phyloP scores from a whole-genome alignment of 2,797 vertebrate genomes.

The Hydrophis major region DNA sequence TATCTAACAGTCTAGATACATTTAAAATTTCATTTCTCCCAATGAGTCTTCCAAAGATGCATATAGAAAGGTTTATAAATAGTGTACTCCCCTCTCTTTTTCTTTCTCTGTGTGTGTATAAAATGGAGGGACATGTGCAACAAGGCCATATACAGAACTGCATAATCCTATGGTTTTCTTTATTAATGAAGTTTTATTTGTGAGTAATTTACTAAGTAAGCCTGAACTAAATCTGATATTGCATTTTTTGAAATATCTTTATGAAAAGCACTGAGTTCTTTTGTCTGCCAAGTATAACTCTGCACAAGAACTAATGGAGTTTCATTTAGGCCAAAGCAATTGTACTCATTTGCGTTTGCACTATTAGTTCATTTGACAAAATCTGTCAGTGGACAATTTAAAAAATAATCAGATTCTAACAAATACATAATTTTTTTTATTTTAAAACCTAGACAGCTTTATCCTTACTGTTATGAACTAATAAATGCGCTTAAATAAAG shows the following conservation, averaged over 20 bases:
- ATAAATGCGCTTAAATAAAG: too few species aligned
- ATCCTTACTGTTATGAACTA: background rate
- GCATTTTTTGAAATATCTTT: background rate
- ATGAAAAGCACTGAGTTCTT: background rate
- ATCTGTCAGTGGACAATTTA: conserved; percentile 10
- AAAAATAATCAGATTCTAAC: conserved; percentile 26
- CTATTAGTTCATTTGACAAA: conserved; percentile 15
- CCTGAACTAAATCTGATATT: conserved; percentile 20
- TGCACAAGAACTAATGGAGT: background rate
- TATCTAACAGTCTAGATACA: background rate
- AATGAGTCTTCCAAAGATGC: background rate
- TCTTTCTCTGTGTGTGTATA: too few species aligned
- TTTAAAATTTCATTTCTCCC: background rate
- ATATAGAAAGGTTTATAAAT: background rate
- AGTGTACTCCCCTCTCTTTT: too few species aligned
- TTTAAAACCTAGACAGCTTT: background rate
- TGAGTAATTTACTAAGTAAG: conserved; percentile 10
- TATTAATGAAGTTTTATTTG: conserved; percentile 23
- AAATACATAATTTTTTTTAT: background rate
- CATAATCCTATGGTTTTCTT: background rate
- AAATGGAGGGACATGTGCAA: background rate
- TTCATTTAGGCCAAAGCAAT: conserved; percentile 28
- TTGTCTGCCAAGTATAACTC: background rate
- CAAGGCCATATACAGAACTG: background rate
- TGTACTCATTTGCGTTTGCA: conserved; percentile 8